Conservation (phyloP, 2,797 vertebrate species). For the Arrhamphus sclerolepis region DNA sequence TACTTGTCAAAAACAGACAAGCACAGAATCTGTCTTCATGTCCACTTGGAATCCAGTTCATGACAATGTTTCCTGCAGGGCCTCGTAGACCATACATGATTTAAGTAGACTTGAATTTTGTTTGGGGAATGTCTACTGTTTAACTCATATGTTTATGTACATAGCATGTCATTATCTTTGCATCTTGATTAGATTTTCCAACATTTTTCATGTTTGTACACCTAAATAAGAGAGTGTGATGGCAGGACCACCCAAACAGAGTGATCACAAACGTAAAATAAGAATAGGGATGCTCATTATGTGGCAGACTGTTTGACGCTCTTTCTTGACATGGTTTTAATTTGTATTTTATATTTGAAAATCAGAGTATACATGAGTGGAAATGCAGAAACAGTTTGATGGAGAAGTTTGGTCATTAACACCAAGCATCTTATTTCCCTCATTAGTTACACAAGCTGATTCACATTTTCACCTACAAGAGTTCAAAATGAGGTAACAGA, state of each 20-base stretch:
- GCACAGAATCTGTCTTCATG: constrained; percentile 21
- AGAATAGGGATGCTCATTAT: constrained; percentile 61
- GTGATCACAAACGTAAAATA: constrained; percentile 51
- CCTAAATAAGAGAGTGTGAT: constrained; percentile 55
- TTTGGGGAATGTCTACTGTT: constrained; percentile 59
- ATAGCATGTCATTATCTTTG: constrained; percentile 67
- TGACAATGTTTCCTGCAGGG: constrained; percentile 27
- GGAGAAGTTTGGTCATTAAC: constrained; percentile 4
- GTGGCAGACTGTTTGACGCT: constrained; percentile 61
- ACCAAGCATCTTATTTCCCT: constrained; percentile 18
- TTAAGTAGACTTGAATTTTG: constrained; percentile 64
- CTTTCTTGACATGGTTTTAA: constrained; percentile 21
- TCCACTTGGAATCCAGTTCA: constrained; percentile 20
- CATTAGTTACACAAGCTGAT: constrained; percentile 23
- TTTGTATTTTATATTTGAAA: constrained; percentile 10
- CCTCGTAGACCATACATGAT: constrained; percentile 43
- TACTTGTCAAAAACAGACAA: constrained; percentile 37
- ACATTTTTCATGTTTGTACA: constrained; percentile 59
- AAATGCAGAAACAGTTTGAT: constrained; percentile 14
- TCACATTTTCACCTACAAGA: constrained; percentile 30
- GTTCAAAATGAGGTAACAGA: constrained; percentile 28
- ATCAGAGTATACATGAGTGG: not conserved
- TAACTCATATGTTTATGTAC: constrained; percentile 62
- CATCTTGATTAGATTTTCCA: constrained; percentile 68
- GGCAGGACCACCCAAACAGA: constrained; percentile 70